phyloP scores from a whole-genome alignment of 2,888 invertebrate species.

The Dysmachus trigonus region DNA sequence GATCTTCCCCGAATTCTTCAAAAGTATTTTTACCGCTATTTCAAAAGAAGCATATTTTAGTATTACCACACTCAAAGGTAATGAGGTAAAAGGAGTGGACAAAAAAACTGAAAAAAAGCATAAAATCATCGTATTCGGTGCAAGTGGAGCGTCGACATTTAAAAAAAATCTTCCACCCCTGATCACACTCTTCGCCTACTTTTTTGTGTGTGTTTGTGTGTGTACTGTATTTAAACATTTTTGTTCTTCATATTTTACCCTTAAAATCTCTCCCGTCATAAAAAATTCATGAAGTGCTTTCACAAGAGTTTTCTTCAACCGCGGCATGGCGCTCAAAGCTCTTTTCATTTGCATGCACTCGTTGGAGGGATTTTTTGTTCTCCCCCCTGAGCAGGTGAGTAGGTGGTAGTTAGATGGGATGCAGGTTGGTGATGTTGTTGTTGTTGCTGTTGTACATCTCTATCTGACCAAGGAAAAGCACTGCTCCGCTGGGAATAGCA shows the following conservation, averaged over 20 bases:
- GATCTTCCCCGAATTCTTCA: background rate
- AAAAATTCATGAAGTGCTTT: conserved; percentile 31
- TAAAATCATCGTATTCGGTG: background rate
- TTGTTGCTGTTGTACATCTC: too few relatives aligned
- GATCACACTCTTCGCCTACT: background rate
- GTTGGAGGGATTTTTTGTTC: background rate
- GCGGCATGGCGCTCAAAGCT: background rate
- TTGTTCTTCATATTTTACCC: background rate
- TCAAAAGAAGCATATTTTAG: background rate
- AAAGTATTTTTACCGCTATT: background rate
- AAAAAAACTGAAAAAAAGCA: background rate
- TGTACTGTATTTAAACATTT: background rate
- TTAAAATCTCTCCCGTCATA: background rate
- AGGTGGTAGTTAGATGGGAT: background rate
- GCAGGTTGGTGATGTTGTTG: background rate
- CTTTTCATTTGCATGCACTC: background rate
- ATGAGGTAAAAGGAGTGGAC: background rate
- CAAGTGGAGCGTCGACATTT: background rate
- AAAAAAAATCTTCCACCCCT: background rate
- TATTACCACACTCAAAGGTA: background rate
- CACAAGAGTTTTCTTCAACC: background rate
- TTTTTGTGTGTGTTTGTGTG: background rate
- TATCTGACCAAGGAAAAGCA: background rate
- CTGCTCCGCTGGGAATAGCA: background rate
- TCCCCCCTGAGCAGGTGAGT: background rate